These are phyloP conservation scores for Smithornis capensis DNA, from an alignment of 2,113 vertebrate genomes.

Conservation along the genomic window DNA sequence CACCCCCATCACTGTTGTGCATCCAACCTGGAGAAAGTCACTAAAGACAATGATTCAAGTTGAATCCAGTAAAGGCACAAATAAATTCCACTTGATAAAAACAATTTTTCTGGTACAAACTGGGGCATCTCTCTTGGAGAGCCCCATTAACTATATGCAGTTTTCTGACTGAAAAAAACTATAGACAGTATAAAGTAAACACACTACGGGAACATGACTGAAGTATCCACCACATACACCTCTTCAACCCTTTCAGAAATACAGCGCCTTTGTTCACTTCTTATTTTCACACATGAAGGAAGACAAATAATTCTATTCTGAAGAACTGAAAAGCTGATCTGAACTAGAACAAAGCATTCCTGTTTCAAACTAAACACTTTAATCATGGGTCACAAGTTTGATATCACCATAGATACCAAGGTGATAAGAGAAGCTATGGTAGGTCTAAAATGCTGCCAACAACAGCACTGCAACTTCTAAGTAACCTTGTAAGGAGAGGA, in stretches of 20 bases:
- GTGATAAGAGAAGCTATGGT: background rate
- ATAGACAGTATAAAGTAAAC: background rate
- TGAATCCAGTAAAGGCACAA: background rate
- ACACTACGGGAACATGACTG: background rate
- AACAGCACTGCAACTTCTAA: background rate
- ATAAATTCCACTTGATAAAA: background rate
- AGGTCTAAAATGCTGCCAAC: background rate
- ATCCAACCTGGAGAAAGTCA: background rate
- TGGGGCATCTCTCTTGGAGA: background rate
- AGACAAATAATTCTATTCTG: background rate
- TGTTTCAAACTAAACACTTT: slow-evolving; percentile 13
- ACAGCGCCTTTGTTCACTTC: background rate
- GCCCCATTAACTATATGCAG: background rate
- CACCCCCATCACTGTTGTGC: background rate
- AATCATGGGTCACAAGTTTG: slow-evolving; percentile 18
- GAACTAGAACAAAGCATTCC: slow-evolving; percentile 13
- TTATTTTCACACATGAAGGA: background rate
- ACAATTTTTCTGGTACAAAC: background rate
- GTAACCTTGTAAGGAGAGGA: background rate
- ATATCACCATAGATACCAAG: background rate
- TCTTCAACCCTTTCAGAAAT: background rate
- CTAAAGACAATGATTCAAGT: background rate
- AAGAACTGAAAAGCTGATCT: background rate
- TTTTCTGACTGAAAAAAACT: background rate
- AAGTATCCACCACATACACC: background rate